Evolutionary conservation across 2,797 vertebrate species (phyloP), one percentile per base, ranked within the genome.

Genomic region (Antennarius maculatus): DNA sequence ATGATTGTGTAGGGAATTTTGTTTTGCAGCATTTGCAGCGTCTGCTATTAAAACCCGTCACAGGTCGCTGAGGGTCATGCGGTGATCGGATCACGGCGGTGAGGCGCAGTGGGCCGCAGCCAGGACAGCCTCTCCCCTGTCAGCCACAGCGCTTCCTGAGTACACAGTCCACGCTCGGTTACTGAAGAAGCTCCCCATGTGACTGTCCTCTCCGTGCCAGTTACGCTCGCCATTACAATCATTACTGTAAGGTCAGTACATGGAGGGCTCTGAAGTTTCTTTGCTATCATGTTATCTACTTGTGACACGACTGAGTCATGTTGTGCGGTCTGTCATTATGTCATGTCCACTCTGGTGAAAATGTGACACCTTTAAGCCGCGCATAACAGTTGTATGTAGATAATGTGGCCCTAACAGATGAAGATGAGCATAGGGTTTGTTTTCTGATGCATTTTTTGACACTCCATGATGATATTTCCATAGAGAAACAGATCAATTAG

Each of bases 111-210:
- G 53, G 56, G 47, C 52, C 54, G 51, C 39, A 13, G 64, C 46
- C 62, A 37, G 61, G n/a, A 59, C 50, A 54, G 71, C 41, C 49
- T 74, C 66, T 76, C 57, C 66, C 56, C 58, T 56, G 57, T 54
- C 78, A 61, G 68, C 43, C 17, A 61, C 49, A 62, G 69, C 66
- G 29, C 74, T 62, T 77, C 65, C 61, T 56, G 77, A 71, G 79
- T 76, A 71, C 80, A 85, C 79, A 75, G 73, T 82, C 62, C 78
- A 79, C 76, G 37, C 1, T 65, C 67, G 54, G 42, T 71, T 71
- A 66, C 68, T n/a, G 57, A 27, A 42, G 64, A 79, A 62, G 55
- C 54, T 65, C 55, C 60, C 48, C 67, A 42, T 78, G 61, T 73
- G 71, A 73, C 61, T 54, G 55, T 74, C 66, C 71, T 62, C 59